Percentiles rank a stretch among this genome's conserved stretches.
Evolutionary conservation across 2,888 invertebrate species (phyloP).

Genomic region (Andrena bucephala): DNA sequence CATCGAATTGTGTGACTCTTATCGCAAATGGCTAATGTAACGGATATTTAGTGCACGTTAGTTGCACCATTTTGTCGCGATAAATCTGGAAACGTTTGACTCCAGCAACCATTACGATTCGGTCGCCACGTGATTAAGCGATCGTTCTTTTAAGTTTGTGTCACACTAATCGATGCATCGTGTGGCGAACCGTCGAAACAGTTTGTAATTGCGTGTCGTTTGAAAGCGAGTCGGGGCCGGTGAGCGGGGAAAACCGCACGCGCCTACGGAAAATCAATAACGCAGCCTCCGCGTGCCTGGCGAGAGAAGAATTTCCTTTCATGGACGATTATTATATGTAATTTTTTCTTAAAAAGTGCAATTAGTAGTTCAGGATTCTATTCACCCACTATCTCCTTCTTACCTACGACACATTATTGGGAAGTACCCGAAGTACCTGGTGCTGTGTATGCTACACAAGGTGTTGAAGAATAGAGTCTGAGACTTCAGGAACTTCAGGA

Average conservation of each 20-base stretch:
- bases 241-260: constrained; percentile 71
- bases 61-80: neutral
- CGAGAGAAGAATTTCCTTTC: constrained; percentile 55
- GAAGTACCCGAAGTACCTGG: too few species aligned
- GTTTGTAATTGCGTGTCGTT: constrained; percentile 59
- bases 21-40: neutral
- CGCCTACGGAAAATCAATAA: constrained; percentile 75
- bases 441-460: too few species aligned
- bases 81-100: neutral
- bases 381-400: neutral
- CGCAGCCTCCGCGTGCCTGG: constrained; percentile 64
- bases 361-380: constrained; percentile 8
- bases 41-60: neutral
- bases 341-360: constrained; percentile 15
- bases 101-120: neutral
- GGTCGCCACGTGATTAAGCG: constrained; percentile 3
- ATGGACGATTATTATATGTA: constrained; percentile 43
- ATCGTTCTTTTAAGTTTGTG: constrained; percentile 34
- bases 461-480: too few species aligned
- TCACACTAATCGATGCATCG: constrained; percentile 22
- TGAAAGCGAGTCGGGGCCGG: constrained; percentile 62
- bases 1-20: neutral
- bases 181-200: constrained; percentile 30
- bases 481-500: too few species aligned
- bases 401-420: too few species aligned